Evolutionary conservation across 2,888 invertebrate species (phyloP), one percentile per base, ranked within the genome.

Genomic region (Torymus texanus): DNA sequence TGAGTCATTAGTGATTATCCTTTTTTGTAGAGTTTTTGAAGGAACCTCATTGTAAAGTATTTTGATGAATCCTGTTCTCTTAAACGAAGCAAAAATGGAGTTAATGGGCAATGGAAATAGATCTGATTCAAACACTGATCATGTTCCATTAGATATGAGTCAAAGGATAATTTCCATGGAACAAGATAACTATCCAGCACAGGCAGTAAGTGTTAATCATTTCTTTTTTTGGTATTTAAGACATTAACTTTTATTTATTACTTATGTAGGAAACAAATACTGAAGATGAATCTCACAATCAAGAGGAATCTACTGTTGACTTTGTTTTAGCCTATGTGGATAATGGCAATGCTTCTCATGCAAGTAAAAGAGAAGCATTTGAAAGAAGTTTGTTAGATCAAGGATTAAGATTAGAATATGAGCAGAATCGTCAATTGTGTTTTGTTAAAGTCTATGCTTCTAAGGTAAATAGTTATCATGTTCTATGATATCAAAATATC

Each of bases 361-460:
- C 82, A 0, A 85, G 86, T 5, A 91, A 91, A 84, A 87, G 91
- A 41, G 88, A 88, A 71, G 91, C 85, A 51, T 91, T 91, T 84
- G 91, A 91, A 83, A 85, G 83, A 51, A 89, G 91, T 82, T 84
- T 91, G 55, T 82, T 84, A 58, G 89, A 90, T 29, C 91, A 93
- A 84, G 94, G 94, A 24, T 86, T 94, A 0, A 90, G 92, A 74
- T 86, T 94, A 84, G 94, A 94, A 86, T 90, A 91, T 81, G 94
- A 94, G 84, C 92, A 93, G 82, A 92, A 92, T 71, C 92, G 94
- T 83, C 92, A 93, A 63, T 91, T 94, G 82, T 92, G 93, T 86
- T 95, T 95, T 88, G 91, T 94, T 11, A 95, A 95, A 91, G 92
- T 96, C 51, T 94, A 95, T 88, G 95, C 94, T 0, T 94, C 95